A percentile compares a stretch with the other conserved stretches of the same genome.
These are phyloP conservation scores for Drosophila lutescens DNA, from an alignment of 2,888 invertebrate species.

Conservation along the genomic window DNA sequence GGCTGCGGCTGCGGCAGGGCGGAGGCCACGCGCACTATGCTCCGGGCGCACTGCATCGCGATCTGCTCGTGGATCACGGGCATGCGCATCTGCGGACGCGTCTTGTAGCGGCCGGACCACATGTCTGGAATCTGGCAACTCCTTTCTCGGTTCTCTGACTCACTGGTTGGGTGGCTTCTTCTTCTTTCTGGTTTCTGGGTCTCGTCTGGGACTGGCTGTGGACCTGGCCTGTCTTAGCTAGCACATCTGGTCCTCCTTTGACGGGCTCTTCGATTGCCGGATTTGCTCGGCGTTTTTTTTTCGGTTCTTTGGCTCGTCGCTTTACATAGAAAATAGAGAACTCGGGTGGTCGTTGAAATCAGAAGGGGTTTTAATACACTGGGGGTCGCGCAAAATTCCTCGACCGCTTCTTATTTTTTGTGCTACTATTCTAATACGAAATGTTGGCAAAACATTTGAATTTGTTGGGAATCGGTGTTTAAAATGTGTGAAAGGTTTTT, in stretches of 20 bases:
- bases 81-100: conserved; percentile 16
- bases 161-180: not conserved
- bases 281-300: not conserved
- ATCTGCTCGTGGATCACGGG: conserved; percentile 58
- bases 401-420: conserved; percentile 42
- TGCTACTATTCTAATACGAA: conserved; percentile 41
- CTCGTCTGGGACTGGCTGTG: conserved; percentile 3
- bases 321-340: conserved; percentile 59
- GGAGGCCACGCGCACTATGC: conserved; percentile 47
- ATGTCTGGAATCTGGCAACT: conserved; percentile 22
- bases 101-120: conserved; percentile 39
- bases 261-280: too few relatives aligned
- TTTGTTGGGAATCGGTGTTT: conserved; percentile 68
- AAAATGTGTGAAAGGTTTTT: conserved; percentile 68
- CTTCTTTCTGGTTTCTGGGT: not conserved
- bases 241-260: conserved; percentile 26
- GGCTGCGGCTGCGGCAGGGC: conserved; percentile 49
- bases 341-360: conserved; percentile 47
- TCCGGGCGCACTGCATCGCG: conserved; percentile 58
- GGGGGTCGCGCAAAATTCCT: conserved; percentile 53
- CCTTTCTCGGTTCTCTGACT: not conserved
- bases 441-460: conserved; percentile 69
- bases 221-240: not conserved
- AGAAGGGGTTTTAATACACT: conserved; percentile 48
- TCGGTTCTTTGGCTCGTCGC: conserved; percentile 33